Evolutionary conservation across 2,797 vertebrate species (phyloP), one percentile per base, ranked within the genome.

Genomic region (Pantherophis vulpinus): DNA sequence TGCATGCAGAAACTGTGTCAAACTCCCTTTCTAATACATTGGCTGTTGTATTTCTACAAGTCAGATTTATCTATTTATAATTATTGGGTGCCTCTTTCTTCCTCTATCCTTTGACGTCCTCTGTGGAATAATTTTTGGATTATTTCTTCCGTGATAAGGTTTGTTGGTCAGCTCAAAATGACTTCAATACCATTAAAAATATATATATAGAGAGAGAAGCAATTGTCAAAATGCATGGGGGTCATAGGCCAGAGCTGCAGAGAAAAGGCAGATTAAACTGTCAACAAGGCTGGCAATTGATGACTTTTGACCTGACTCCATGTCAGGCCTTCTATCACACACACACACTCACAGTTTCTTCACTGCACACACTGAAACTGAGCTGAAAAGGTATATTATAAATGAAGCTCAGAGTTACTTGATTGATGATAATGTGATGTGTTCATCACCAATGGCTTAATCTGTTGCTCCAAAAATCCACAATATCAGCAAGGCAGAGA

Each of bases 231-330:
- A 29, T 66, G 20, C 2, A 6, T 32, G 10, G n/a, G 86, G 86
- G 56, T 88, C 86, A 83, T 55, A 90, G 92, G 92, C 79, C 74
- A 90, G 25, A 29, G 32, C 47, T 86, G 74, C 9, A 63, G 14
- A 63, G 92, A 66, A 63, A 56, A 56, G 60, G 25, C 79, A 93
- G 79, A 90, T 90, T 93, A 90, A 90, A 86, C 79, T 61, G 59
- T 93, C 88, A 93, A 54, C 59, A n/a, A 42, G 47, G 92, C 55
- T 42, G 16, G 55, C 63, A 74, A 66, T 54, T 56, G 61, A 88
- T 79, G 92, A 51, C 86, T 66, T 91, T 58, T 91, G 92, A 88
- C 92, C 61, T 70, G 54, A 47, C n/a, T 87, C 18, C 61, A 87
- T 32, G n/a, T 60, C 92, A 93, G 51, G 42, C 47, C 20, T 63